Percentiles rank a stretch among this genome's conserved stretches.
These are phyloP conservation scores for Pavo muticus DNA, from an alignment of 2,113 vertebrate genomes.

Conservation along the genomic window DNA sequence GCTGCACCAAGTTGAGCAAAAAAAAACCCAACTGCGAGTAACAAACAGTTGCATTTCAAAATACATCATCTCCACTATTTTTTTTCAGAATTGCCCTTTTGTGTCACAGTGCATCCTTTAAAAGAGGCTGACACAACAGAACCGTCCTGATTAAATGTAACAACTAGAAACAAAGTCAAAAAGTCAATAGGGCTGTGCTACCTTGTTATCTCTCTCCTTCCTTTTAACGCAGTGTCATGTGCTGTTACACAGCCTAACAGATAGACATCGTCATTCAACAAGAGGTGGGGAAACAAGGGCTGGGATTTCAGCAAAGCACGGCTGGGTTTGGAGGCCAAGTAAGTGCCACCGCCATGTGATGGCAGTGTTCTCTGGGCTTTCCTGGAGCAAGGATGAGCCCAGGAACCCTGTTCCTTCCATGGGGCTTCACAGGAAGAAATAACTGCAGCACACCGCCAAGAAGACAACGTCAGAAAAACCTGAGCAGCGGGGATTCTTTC, in stretches of 20 bases:
- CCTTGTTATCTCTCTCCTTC: not conserved
- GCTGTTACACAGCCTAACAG: not conserved
- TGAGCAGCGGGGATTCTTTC: not conserved
- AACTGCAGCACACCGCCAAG: not conserved
- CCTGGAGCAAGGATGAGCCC: not conserved
- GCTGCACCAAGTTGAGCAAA: not conserved
- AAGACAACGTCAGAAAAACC: not conserved
- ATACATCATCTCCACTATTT: not conserved
- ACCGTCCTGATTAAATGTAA: not conserved
- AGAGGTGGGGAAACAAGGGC: not conserved
- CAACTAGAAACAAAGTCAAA: fast-evolving
- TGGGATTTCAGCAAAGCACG: not conserved
- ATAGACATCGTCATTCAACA: not conserved
- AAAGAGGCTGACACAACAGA: not conserved
- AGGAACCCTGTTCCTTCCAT: not conserved
- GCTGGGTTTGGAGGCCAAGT: not conserved
- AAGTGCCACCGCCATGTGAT: not conserved
- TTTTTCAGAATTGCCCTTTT: not conserved
- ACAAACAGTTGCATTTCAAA: not conserved
- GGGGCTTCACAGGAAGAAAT: not conserved
- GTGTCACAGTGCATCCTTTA: not conserved
- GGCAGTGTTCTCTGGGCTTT: not conserved
- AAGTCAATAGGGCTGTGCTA: not conserved
- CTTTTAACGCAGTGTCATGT: not conserved
- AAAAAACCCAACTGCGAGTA: not conserved